Evolutionary conservation across 35 echinoderm and acorn worm genomes (phyloP).

Genomic region (Ptychodera flava): DNA sequence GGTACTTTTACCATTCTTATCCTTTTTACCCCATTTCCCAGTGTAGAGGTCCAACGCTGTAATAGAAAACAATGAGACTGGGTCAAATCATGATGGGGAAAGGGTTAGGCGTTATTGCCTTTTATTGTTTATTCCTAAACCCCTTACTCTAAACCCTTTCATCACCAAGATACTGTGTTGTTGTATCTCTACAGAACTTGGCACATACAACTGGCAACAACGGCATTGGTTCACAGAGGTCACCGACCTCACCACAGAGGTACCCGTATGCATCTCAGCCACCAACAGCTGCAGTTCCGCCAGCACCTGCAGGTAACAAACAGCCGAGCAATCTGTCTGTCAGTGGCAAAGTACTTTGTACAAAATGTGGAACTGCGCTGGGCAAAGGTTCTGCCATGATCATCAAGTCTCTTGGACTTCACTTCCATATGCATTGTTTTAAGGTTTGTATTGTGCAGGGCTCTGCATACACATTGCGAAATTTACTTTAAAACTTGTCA

Average conservation of each 20-base stretch:
- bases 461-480: too few relatives aligned
- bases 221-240: not conserved
- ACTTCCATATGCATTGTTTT: constrained; percentile 94
- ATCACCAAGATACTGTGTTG: not conserved
- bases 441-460: too few relatives aligned
- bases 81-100: too few relatives aligned
- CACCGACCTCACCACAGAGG: not conserved
- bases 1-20: too few relatives aligned
- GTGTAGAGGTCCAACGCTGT: too few relatives aligned
- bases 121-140: too few relatives aligned
- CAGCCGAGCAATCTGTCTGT: constrained; percentile 61
- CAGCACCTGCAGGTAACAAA: constrained; percentile 13
- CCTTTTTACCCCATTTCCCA: too few relatives aligned
- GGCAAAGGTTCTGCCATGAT: constrained; percentile 96
- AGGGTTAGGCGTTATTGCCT: too few relatives aligned
- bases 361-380: constrained; percentile 71
- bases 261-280: not conserved
- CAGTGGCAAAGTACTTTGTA: constrained; percentile 89
- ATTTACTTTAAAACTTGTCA: too few relatives aligned
- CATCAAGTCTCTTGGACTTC: constrained; percentile 88
- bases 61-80: too few relatives aligned
- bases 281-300: not conserved
- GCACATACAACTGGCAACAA: not conserved
- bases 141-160: not conserved
- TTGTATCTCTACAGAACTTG: not conserved